phyloP scores from a whole-genome alignment of 2,797 vertebrate species.

The Ctenochaetus hawaiiensis region DNA sequence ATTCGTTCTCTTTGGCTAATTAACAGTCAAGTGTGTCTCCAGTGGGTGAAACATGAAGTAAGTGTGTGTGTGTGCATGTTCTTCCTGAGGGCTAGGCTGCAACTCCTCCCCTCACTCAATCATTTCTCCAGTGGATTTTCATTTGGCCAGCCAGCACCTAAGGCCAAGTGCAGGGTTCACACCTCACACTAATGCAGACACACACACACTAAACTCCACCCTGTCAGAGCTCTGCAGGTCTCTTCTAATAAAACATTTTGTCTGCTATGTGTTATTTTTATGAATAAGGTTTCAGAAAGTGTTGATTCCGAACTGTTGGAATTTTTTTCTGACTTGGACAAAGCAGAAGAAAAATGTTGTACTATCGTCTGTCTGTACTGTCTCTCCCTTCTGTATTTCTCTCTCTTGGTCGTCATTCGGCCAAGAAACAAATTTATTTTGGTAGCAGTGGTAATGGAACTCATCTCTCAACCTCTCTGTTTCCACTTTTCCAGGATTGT shows the following conservation, averaged over 20 bases:
- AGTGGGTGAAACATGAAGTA: slow-evolving; percentile 74
- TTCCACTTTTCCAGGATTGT: slow-evolving; percentile 89
- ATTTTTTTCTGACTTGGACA: slow-evolving; percentile 5
- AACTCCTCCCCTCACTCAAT: slow-evolving; percentile 73
- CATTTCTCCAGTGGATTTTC: slow-evolving; percentile 82
- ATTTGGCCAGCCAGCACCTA: slow-evolving; percentile 75
- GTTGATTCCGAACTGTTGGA: slow-evolving; percentile 2
- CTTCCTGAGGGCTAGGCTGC: slow-evolving; percentile 67
- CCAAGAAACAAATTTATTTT: slow-evolving; percentile 19
- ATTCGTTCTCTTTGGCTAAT: slow-evolving; percentile 79
- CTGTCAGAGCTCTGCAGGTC: slow-evolving; percentile 22
- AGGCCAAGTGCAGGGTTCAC: slow-evolving; percentile 65
- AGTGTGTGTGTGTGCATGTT: slow-evolving; percentile 41
- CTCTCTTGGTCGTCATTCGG: neutral
- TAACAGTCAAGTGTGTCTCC: slow-evolving; percentile 82
- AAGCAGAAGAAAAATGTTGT: slow-evolving; percentile 12
- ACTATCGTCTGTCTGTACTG: neutral
- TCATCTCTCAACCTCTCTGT: slow-evolving; percentile 13
- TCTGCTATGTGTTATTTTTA: slow-evolving; percentile 39
- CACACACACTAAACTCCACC: slow-evolving; percentile 12
- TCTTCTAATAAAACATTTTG: slow-evolving; percentile 21
- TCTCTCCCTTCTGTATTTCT: neutral
- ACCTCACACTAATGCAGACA: slow-evolving; percentile 44
- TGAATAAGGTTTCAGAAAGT: slow-evolving; percentile 19
- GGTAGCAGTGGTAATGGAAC: neutral